Conservation (phyloP, 1,140 invertebrate genomes). For the Neocloeon triangulifer region DNA sequence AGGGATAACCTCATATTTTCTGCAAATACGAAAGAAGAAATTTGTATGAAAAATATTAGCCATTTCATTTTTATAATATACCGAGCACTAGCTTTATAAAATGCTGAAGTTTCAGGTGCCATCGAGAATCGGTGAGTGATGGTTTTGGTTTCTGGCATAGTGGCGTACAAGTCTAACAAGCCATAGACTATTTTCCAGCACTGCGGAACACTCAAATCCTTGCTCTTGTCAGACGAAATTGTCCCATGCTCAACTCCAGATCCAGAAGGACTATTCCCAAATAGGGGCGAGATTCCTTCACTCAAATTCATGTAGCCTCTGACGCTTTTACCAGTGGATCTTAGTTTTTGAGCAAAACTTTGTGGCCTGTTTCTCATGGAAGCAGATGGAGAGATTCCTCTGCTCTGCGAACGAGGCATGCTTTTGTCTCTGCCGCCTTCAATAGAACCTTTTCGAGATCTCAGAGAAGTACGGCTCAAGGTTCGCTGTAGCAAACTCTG, state of each 20-base stretch:
- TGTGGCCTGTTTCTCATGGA: conserved; percentile 49
- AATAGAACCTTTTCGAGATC: too few species aligned
- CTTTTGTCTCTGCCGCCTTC: too few species aligned
- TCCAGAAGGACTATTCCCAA: conserved; percentile 30
- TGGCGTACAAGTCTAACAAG: conserved; percentile 77
- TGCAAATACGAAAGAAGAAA: not conserved
- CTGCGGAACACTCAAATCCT: conserved; percentile 27
- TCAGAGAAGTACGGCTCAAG: too few species aligned
- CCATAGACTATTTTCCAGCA: conserved; percentile 92
- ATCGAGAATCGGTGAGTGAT: conserved; percentile 35
- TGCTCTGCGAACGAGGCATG: conserved; percentile 9
- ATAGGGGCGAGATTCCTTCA: conserved; percentile 44
- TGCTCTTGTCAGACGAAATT: conserved; percentile 6
- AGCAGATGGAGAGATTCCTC: conserved; percentile 30
- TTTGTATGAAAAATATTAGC: too few species aligned
- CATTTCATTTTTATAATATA: conserved; percentile 21
- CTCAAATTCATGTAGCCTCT: conserved; percentile 49
- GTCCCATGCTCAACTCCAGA: conserved; percentile 27
- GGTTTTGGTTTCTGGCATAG: conserved; percentile 83
- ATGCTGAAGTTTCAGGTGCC: conserved; percentile 21
- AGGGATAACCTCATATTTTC: not conserved
- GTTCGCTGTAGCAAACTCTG: too few species aligned
- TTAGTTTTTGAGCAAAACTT: conserved; percentile 64
- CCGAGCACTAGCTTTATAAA: conserved; percentile 23
- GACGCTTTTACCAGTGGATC: conserved; percentile 60